Percentiles rank a stretch among this genome's conserved stretches.
Evolutionary conservation across 2,888 invertebrate species (phyloP).

Genomic region (Cremastobaeus sp.): DNA sequence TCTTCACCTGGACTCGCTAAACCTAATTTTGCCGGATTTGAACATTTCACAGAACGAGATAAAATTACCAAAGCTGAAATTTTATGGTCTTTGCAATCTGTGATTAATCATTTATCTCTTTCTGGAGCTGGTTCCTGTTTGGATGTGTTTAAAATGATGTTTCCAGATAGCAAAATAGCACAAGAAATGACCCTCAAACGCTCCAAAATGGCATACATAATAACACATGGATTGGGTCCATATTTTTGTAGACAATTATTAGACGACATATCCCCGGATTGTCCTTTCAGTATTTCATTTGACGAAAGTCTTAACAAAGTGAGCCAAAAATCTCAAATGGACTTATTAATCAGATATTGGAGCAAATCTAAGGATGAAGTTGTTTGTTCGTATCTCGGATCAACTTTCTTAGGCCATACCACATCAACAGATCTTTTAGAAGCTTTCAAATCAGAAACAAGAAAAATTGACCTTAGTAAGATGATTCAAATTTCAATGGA

Average conservation of each 20-base stretch:
- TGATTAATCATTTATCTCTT: constrained; percentile 17
- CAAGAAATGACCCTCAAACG: constrained; percentile 20
- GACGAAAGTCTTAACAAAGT: constrained; percentile 53
- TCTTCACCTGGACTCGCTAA: too few relatives aligned
- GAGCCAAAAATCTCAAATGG: constrained; percentile 64
- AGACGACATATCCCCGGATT: constrained; percentile 13
- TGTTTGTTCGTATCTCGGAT: constrained; percentile 62
- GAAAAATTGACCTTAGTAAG: constrained; percentile 1
- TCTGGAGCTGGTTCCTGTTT: constrained; percentile 16
- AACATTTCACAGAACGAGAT: too few relatives aligned
- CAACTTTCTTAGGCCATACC: constrained; percentile 55
- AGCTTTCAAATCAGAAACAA: constrained; percentile 8
- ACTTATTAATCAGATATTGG: constrained; percentile 64
- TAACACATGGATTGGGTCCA: constrained; percentile 56
- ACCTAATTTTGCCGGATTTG: too few relatives aligned
- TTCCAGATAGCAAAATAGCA: constrained; percentile 17
- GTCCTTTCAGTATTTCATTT: constrained; percentile 55
- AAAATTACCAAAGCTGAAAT: too few relatives aligned
- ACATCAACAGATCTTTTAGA: constrained; percentile 61
- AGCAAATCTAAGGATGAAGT: constrained; percentile 48
- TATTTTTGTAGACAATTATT: constrained; percentile 49
- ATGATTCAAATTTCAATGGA: constrained; percentile 37
- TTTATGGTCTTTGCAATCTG: too few relatives aligned
- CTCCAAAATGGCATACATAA: constrained; percentile 54
- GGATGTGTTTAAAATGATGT: constrained; percentile 20